A percentile compares a stretch with the other conserved stretches of the same genome.
Evolutionary conservation across 92 coral and sea anemone genomes (phyloP).

Genomic region (Zoanthus sociatus): DNA sequence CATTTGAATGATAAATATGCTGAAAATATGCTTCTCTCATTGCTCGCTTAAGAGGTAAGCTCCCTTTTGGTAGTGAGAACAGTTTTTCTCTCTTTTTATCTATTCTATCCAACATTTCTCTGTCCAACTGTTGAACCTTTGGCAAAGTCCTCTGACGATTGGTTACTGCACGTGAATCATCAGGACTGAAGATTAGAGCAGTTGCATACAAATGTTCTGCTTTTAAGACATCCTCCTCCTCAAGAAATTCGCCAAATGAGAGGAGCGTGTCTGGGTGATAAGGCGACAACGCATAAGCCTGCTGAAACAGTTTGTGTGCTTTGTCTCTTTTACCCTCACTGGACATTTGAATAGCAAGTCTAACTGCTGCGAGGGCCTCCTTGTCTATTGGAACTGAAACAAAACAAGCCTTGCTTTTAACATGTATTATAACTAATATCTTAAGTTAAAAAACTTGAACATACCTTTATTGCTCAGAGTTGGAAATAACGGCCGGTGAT

Average conservation of each 20-base stretch:
- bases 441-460: too few relatives aligned
- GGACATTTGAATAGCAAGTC: conserved; percentile 83
- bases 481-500: too few relatives aligned
- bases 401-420: neutral
- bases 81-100: conserved; percentile 86
- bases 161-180: conserved; percentile 76
- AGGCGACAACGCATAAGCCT: conserved; percentile 90
- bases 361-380: conserved; percentile 91
- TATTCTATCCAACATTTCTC: conserved; percentile 88
- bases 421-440: too few relatives aligned
- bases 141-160: conserved; percentile 95
- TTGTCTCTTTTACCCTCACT: conserved; percentile 87
- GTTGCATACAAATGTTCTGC: conserved; percentile 92
- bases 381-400: conserved; percentile 78
- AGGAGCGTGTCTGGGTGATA: conserved; percentile 90
- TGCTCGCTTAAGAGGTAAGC: conserved; percentile 89
- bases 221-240: conserved; percentile 81
- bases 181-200: conserved; percentile 86
- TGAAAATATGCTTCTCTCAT: conserved; percentile 95
- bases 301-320: conserved; percentile 92
- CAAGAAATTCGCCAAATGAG: conserved; percentile 94
- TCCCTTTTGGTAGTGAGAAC: conserved; percentile 84
- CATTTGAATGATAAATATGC: conserved; percentile 96
- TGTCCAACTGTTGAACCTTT: conserved; percentile 92
- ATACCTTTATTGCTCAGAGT: too few relatives aligned